phyloP scores from a whole-genome alignment of 2,113 vertebrate species.

The Guaruba guarouba region DNA sequence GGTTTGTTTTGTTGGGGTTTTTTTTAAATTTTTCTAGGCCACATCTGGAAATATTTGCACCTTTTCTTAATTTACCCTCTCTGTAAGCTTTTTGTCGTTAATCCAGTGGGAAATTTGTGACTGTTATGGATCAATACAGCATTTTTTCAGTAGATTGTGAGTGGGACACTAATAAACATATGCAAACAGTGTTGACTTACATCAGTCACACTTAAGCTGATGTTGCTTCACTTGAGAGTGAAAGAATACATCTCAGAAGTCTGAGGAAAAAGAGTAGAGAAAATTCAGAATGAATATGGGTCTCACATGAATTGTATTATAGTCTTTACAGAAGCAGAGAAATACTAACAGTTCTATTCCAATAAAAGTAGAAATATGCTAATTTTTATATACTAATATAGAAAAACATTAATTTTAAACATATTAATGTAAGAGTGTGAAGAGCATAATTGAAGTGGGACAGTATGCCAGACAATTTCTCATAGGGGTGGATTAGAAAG shows the following conservation, averaged over 20 bases:
- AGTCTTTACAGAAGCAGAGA: neutral
- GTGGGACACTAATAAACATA: neutral
- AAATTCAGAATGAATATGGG: neutral
- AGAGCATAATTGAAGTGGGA: neutral
- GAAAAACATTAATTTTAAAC: neutral
- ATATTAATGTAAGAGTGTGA: neutral
- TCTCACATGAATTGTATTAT: neutral
- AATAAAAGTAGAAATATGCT: neutral
- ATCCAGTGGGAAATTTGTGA: neutral
- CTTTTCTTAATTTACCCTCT: neutral
- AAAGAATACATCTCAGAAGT: neutral
- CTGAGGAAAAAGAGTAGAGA: neutral
- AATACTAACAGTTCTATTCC: neutral
- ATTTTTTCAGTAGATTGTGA: neutral
- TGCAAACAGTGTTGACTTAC: neutral
- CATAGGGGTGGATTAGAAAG: neutral
- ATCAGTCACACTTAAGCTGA: neutral
- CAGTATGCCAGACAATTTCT: neutral
- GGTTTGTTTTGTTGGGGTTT: neutral
- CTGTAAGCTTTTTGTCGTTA: neutral
- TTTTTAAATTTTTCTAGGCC: neutral
- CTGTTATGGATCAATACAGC: neutral
- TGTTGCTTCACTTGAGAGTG: neutral
- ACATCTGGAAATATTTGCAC: neutral
- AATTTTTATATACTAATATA: neutral